Evolutionary conservation across 2,888 invertebrate genomes (phyloP).

Genomic region (Choristoneura rosaceana): DNA sequence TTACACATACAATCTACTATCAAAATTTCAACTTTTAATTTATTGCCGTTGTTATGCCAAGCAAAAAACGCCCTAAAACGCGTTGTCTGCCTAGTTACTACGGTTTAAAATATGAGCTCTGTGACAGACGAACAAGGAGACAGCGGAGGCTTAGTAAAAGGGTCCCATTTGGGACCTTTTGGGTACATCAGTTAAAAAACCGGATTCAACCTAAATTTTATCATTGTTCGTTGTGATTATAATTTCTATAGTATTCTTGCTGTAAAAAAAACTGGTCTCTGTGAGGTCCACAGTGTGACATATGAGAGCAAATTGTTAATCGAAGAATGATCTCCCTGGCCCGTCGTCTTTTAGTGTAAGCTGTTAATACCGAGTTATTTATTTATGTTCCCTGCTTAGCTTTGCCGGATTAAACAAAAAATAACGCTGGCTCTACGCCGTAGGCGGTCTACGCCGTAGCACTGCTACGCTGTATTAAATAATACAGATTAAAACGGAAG

Average conservation of each 20-base stretch:
- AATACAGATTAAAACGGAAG: slow-evolving; percentile 12
- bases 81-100: no score
- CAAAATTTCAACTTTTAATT: no score
- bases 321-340: slow-evolving; percentile 22
- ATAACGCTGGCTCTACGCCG: slow-evolving; percentile 42
- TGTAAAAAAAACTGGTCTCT: slow-evolving; percentile 7
- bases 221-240: no score
- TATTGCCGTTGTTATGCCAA: no score
- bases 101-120: no score
- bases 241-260: neutral
- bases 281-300: neutral
- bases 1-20: no score
- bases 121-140: no score
- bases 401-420: slow-evolving; percentile 37
- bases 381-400: slow-evolving; percentile 37
- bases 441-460: slow-evolving; percentile 44
- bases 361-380: slow-evolving; percentile 42
- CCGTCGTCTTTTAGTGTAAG: slow-evolving; percentile 34
- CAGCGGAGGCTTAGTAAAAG: no score
- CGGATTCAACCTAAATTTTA: no score
- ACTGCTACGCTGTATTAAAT: slow-evolving; percentile 37
- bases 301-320: slow-evolving; percentile 20
- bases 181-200: no score
- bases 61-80: no score
- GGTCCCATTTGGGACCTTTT: no score